Evolutionary conservation across 2,797 vertebrate genomes (phyloP), one percentile per base, ranked within the genome.

Genomic region (Micromesistius poutassou): DNA sequence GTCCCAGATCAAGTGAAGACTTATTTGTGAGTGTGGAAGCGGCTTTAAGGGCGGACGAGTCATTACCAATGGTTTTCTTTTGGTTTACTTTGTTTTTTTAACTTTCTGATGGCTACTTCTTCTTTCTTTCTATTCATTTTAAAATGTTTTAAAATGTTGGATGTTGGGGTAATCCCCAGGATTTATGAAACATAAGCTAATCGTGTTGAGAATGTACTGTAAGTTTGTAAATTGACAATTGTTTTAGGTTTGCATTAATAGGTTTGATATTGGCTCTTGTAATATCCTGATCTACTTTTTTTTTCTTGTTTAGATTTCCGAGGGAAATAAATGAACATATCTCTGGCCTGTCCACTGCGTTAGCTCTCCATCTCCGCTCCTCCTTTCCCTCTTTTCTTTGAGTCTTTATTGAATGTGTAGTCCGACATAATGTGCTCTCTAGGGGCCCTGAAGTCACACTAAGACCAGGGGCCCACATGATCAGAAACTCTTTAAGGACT

Each of bases 171-270:
- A 90, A 75, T 87, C 89, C 89, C 87, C 85, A 40, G 55, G 71
- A 89, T 73, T 66, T 71, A 42, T 66, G 85, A 74, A 77, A 92
- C 86, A 92, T 91, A 93, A 93, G 92, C 90, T 92, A 92, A 91
- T 91, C 88, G 85, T 88, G 81, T 88, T 90, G 82, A 90, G 90
- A 92, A 92, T 93, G 91, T 93, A 92, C 90, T 93, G 91, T 93
- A 91, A 90, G 91, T 90, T 86, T 93, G 88, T 90, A 89, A 91
- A 89, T 86, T 90, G 86, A 91, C 91, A 91, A 88, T 91, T 89
- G 92, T 85, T 89, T 88, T 78, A 86, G 86, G 84, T 90, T 75
- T 89, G 81, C 90, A 86, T 91, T 85, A 88, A 88, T 89, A 85
- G 78, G 78, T 88, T 86, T 88, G 79, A 85, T 84, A 85, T 88